Evolutionary conservation across 2,113 vertebrate genomes (phyloP).

Genomic region (Anseranas semipalmata): DNA sequence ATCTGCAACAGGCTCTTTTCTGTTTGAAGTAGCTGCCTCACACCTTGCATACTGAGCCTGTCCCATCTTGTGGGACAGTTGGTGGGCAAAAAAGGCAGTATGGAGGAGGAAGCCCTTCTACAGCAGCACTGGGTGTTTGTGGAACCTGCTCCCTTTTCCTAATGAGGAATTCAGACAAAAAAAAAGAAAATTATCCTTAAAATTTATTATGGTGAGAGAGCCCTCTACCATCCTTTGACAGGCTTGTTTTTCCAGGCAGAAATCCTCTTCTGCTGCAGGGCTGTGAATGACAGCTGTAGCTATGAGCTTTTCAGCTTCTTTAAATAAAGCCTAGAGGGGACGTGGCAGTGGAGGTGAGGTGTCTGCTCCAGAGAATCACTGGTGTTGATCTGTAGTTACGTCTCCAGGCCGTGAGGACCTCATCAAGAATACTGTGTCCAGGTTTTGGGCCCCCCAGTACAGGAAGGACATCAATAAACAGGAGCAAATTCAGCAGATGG

Average conservation of each 20-base stretch:
- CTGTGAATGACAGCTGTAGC: neutral
- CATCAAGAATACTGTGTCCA: neutral
- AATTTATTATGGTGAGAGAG: neutral
- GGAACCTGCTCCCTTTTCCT: neutral
- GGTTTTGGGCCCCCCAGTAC: neutral
- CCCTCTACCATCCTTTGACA: neutral
- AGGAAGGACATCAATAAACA: neutral
- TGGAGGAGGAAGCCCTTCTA: neutral
- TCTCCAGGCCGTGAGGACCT: neutral
- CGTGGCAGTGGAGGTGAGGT: neutral
- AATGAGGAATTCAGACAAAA: neutral
- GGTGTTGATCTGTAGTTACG: neutral
- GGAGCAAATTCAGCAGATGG: neutral
- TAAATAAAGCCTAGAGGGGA: neutral
- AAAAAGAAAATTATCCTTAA: neutral
- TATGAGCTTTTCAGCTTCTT: neutral
- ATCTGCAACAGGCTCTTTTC: neutral
- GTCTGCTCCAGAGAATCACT: neutral
- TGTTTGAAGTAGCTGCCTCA: neutral
- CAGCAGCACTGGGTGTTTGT: neutral
- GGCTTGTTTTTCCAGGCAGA: neutral
- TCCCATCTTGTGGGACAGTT: neutral
- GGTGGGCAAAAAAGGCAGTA: neutral
- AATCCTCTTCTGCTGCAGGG: neutral
- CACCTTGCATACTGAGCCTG: neutral